Evolutionary conservation across 2,797 vertebrate species (phyloP), one percentile per base, ranked within the genome.

Genomic region (Microctenopoma stevenorrisi): DNA sequence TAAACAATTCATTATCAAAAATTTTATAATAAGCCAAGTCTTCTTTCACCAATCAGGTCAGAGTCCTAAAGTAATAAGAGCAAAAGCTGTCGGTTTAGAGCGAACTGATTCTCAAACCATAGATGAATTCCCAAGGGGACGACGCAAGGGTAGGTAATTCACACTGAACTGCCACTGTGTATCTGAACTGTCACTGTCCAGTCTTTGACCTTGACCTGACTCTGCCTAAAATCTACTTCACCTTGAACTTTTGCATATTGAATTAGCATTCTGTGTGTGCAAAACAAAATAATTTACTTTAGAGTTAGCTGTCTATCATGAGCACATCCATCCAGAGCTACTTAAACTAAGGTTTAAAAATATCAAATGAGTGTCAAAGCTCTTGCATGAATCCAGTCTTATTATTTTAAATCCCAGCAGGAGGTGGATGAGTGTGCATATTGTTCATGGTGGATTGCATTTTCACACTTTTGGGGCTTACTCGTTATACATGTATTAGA

Each of bases 31-130:
- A 93, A 96, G 95, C 93, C 69, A 91, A 95, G 94, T 98, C 95
- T 98, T 98, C 94, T 98, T 97, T 92, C 87, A 90, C 92, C 94
- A 94, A 94, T 94, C 93, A 99, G 97, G 97, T 99, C 97, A 99
- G 91, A 99, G 98, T 93, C 98, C 98, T 96, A 99, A 98, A 98
- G 96, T 97, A 96, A 96, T 98, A 97, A 97, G 97, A 96, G 95
- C 95, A 95, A 98, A 98, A 94, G 95, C 95, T 92, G 95, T 96
- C 91, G 95, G 95, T 97, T 98, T 99, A 97, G 97, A 97, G 95
- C 96, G 97, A 97, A 98, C 96, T 90, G 97, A 99, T 96, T 99
- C 97, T 95, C 97, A 99, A 96, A 99, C 97, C 95, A 89, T 99
- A 97, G 97, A 97, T 95, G 98, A 99, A 93, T 97, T 98, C 94